Conservation (phyloP, 2,113 vertebrate genomes). For the Vicugna pacos region DNA sequence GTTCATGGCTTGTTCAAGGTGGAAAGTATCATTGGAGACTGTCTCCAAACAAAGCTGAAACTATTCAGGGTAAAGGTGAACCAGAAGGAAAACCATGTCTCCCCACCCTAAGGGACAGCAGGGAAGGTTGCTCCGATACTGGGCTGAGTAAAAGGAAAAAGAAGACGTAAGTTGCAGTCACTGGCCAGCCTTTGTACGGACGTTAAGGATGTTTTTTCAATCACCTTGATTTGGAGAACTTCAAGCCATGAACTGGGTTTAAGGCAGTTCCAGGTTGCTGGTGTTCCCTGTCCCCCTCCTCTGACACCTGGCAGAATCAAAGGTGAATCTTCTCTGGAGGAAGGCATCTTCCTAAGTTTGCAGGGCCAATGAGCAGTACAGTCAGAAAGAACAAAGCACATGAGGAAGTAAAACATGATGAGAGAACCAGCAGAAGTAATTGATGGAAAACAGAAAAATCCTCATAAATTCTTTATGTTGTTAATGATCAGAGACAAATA, state of each 20-base stretch:
- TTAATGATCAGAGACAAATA: slow-evolving; percentile 19
- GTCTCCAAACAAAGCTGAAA: not conserved
- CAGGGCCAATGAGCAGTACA: not conserved
- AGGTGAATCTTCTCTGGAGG: not conserved
- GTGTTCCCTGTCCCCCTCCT: not conserved
- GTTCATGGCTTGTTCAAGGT: not conserved
- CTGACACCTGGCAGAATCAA: not conserved
- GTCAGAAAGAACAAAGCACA: not conserved
- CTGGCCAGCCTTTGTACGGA: not conserved
- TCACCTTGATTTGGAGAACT: not conserved
- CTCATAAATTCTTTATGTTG: not conserved
- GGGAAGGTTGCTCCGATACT: not conserved
- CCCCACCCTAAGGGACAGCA: not conserved
- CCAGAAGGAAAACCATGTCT: not conserved
- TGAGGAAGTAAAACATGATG: not conserved
- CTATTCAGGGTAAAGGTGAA: slow-evolving; percentile 23
- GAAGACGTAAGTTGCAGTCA: not conserved
- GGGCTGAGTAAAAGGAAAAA: not conserved
- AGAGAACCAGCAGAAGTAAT: not conserved
- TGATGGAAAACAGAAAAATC: not conserved
- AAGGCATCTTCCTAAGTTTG: not conserved
- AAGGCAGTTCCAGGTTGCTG: not conserved
- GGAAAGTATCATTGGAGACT: not conserved
- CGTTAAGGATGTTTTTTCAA: not conserved
- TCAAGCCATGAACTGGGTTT: not conserved